A percentile compares a stretch with the other conserved stretches of the same genome.
Conservation (phyloP, 2,113 vertebrate species). For the Planiliza haematocheilus region DNA sequence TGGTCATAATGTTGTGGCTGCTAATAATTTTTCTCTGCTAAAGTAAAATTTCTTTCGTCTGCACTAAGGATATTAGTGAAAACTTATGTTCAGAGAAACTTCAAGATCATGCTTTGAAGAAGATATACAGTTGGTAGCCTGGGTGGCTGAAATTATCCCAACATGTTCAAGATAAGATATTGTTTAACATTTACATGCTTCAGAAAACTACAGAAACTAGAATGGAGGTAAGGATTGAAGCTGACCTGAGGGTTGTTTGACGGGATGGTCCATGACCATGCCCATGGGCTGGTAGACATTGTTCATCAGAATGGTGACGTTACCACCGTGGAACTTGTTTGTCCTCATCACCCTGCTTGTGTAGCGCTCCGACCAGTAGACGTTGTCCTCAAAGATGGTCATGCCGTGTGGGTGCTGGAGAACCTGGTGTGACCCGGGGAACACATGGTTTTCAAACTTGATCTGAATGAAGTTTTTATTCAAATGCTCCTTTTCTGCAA, state of each 20-base stretch:
- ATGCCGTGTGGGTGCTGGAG: slow-evolving; percentile 89
- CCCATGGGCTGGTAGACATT: slow-evolving; percentile 88
- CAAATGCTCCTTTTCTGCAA: background rate
- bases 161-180: too few species aligned
- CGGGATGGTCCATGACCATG: slow-evolving; percentile 88
- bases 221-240: background rate
- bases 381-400: slow-evolving; percentile 90
- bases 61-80: too few species aligned
- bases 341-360: slow-evolving; percentile 87
- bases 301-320: slow-evolving; percentile 87
- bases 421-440: slow-evolving; percentile 74
- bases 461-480: background rate
- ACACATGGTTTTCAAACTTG: background rate
- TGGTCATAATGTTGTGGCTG: too few species aligned
- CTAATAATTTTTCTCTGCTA: too few species aligned
- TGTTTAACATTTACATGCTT: background rate
- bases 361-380: slow-evolving; percentile 92
- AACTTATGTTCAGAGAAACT: too few species aligned
- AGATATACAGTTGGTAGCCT: too few species aligned
- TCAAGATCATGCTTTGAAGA: too few species aligned
- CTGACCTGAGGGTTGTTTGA: slow-evolving; percentile 89
- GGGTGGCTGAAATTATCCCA: too few species aligned
- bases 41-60: too few species aligned
- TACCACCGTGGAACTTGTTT: slow-evolving; percentile 94
- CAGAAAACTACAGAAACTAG: background rate